Conservation (phyloP, 2,113 vertebrate species). For the Alligator mississippiensis region DNA sequence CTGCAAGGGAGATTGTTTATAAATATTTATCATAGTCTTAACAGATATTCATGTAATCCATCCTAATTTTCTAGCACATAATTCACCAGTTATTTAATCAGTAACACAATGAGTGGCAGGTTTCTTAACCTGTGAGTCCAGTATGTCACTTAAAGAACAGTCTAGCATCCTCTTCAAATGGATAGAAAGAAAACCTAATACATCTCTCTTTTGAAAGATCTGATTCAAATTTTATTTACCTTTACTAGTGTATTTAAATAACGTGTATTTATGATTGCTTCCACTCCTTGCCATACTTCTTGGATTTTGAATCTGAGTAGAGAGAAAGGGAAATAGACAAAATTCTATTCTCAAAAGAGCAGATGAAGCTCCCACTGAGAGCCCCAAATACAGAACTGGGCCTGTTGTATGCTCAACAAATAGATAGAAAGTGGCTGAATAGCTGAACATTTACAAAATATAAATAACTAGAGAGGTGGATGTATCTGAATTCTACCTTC, state of each 20-base stretch:
- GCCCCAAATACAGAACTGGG: fast-evolving
- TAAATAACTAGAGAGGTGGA: not conserved
- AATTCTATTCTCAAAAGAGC: not conserved
- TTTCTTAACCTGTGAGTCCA: constrained; percentile 45
- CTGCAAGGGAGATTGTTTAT: constrained; percentile 48
- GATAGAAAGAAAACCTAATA: fast-evolving
- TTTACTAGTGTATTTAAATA: not conserved
- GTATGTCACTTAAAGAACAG: not conserved
- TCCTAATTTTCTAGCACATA: constrained; percentile 42
- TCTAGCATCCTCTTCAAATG: not conserved
- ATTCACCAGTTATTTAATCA: constrained; percentile 54
- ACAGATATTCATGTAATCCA: constrained; percentile 72
- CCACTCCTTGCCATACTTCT: fast-evolving
- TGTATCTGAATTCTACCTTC: not conserved
- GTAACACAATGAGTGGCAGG: not conserved
- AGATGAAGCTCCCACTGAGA: fast-evolving
- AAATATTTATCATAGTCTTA: constrained; percentile 71
- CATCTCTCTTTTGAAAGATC: not conserved
- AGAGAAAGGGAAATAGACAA: fast-evolving
- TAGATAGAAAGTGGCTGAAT: fast-evolving
- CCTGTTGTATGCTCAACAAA: fast-evolving
- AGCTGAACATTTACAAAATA: fast-evolving
- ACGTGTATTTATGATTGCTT: fast-evolving
- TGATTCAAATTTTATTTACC: not conserved
- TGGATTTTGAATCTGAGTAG: fast-evolving